Evolutionary conservation across 2,888 invertebrate genomes (phyloP).

Genomic region (Rhagonycha fulva): DNA sequence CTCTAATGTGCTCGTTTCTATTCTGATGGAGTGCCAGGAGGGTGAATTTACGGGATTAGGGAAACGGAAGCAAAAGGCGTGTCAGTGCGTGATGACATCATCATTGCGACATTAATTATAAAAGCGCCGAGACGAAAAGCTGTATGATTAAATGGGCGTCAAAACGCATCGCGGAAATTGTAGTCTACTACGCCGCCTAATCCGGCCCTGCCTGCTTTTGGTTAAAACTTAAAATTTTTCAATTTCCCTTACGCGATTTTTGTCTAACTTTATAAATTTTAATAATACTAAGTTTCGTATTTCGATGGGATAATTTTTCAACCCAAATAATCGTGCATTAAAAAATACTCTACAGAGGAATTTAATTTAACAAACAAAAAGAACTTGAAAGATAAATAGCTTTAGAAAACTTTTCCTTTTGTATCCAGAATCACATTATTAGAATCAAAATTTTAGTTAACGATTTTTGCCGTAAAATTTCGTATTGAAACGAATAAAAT

Average conservation of each 20-base stretch:
- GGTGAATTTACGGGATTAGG: conserved; percentile 32
- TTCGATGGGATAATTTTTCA: not conserved
- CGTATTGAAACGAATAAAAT: not conserved
- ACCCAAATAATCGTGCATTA: not conserved
- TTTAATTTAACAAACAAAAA: not conserved
- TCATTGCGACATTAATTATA: conserved; percentile 32
- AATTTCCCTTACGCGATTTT: conserved; percentile 1
- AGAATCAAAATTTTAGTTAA: not conserved
- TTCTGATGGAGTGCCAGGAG: conserved; percentile 27
- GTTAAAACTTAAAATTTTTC: conserved; percentile 9
- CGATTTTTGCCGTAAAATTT: not conserved
- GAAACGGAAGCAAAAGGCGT: conserved; percentile 33
- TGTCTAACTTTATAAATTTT: not conserved
- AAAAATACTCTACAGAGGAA: not conserved
- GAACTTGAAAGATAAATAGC: not conserved
- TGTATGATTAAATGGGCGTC: conserved; percentile 28
- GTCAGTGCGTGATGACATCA: conserved; percentile 32
- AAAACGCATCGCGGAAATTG: conserved; percentile 28
- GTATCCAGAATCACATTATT: not conserved
- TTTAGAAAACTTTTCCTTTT: not conserved
- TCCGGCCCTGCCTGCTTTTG: conserved; percentile 23
- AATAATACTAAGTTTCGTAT: not conserved
- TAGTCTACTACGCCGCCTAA: conserved; percentile 21
- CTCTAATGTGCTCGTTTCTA: conserved; percentile 38
- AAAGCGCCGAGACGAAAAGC: conserved; percentile 25